phyloP scores from a whole-genome alignment of 2,888 invertebrate genomes.

The Erpobdella octoculata region DNA sequence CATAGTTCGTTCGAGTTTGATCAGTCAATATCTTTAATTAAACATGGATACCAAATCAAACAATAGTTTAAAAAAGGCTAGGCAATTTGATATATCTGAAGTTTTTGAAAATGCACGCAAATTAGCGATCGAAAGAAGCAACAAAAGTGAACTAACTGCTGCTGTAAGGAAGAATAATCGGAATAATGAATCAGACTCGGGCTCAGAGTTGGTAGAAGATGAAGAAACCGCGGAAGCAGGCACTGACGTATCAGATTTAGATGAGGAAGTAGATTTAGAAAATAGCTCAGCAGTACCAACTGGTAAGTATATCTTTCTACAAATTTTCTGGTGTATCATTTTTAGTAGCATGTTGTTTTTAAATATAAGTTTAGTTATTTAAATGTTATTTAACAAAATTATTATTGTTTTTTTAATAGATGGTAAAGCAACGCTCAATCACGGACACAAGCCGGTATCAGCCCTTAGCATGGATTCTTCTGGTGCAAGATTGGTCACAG shows the following conservation, averaged over 20 bases:
- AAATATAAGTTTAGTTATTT: not conserved
- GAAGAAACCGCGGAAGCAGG: constrained; percentile 18
- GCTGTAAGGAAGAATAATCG: constrained; percentile 22
- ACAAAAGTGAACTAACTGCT: constrained; percentile 22
- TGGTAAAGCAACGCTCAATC: constrained; percentile 14
- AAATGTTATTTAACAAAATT: not conserved
- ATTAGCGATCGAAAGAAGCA: constrained; percentile 47
- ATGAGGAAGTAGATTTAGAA: constrained; percentile 14
- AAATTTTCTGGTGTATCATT: not conserved
- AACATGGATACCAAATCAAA: constrained; percentile 10
- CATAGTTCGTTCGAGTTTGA: too few species aligned
- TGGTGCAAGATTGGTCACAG: constrained; percentile 80
- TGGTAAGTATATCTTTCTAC: not conserved
- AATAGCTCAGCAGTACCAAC: constrained; percentile 4
- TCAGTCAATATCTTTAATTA: too few species aligned
- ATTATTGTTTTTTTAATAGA: not conserved
- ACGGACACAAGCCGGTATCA: constrained; percentile 54
- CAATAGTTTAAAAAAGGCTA: constrained; percentile 63
- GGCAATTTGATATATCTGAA: constrained; percentile 70
- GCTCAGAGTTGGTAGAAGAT: not conserved
- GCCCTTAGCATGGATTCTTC: constrained; percentile 86
- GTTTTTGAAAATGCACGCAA: constrained; percentile 58
- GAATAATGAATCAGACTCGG: not conserved
- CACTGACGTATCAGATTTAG: not conserved
- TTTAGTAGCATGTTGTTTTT: not conserved